phyloP scores from a whole-genome alignment of 1,140 invertebrate species.

The Cydia strobilella region DNA sequence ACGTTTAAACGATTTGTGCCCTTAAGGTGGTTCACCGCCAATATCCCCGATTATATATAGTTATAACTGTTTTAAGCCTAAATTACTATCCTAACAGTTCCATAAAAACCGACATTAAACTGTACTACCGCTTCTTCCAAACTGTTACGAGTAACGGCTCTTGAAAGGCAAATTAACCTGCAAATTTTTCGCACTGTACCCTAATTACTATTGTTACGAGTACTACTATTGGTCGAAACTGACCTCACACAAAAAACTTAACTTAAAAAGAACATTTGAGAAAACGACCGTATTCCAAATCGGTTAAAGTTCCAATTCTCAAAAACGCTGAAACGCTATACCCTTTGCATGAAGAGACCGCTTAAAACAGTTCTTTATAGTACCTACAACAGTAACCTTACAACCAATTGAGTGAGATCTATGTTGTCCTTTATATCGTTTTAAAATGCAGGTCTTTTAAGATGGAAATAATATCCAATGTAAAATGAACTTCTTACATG shows the following conservation, averaged over 20 bases:
- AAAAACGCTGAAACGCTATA: background rate
- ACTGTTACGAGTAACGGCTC: constrained; percentile 56
- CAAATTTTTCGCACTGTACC: constrained; percentile 40
- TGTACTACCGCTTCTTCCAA: constrained; percentile 48
- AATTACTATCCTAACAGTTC: background rate
- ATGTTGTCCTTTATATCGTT: background rate
- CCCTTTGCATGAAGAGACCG: too few species aligned
- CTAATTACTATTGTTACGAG: constrained; percentile 17
- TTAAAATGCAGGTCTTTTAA: background rate
- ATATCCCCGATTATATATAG: too few species aligned
- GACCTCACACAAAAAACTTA: background rate
- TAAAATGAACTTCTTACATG: background rate
- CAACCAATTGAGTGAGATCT: background rate
- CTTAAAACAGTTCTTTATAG: too few species aligned
- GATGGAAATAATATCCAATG: background rate
- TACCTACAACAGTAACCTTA: background rate
- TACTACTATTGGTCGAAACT: background rate
- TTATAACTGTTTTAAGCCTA: background rate
- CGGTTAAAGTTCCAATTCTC: background rate
- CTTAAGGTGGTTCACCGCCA: too few species aligned
- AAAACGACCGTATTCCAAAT: background rate
- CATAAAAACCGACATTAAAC: constrained; percentile 33
- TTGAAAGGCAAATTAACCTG: constrained; percentile 49
- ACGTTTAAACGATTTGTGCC: too few species aligned
- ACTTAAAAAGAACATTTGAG: background rate